Conservation (phyloP, 1,140 invertebrate genomes). For the Saccostrea echinata region DNA sequence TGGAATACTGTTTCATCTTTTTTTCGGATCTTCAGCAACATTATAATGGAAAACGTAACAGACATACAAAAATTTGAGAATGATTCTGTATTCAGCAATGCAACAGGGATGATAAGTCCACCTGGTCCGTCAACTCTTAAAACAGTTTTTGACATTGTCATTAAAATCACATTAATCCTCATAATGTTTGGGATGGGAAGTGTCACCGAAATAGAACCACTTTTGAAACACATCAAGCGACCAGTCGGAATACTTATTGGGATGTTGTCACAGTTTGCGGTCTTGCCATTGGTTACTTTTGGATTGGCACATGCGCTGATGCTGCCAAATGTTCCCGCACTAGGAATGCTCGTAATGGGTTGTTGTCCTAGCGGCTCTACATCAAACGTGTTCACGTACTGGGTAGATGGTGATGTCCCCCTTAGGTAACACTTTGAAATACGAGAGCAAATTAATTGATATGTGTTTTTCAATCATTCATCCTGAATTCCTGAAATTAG, state of each 20-base stretch:
- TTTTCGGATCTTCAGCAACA: too few species aligned
- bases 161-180: slow-evolving; percentile 67
- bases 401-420: slow-evolving; percentile 79
- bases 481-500: too few species aligned
- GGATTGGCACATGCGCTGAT: slow-evolving; percentile 67
- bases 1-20: too few species aligned
- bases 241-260: slow-evolving; percentile 79
- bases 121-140: slow-evolving; percentile 60
- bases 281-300: slow-evolving; percentile 78
- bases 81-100: background rate
- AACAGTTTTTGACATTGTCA: slow-evolving; percentile 67
- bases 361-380: slow-evolving; percentile 79
- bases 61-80: background rate
- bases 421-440: slow-evolving; percentile 72
- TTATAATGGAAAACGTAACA: background rate
- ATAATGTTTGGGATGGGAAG: slow-evolving; percentile 79
- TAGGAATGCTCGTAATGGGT: slow-evolving; percentile 77
- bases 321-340: slow-evolving; percentile 66
- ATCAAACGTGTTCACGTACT: slow-evolving; percentile 80
- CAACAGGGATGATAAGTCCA: background rate
- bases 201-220: slow-evolving; percentile 66
- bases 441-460: too few species aligned
- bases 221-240: slow-evolving; percentile 71
- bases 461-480: too few species aligned
- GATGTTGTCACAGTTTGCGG: slow-evolving; percentile 79